A percentile compares a stretch with the other conserved stretches of the same genome.
Evolutionary conservation across 2,888 invertebrate species (phyloP).

Genomic region (Dasysyrphus tricinctus): DNA sequence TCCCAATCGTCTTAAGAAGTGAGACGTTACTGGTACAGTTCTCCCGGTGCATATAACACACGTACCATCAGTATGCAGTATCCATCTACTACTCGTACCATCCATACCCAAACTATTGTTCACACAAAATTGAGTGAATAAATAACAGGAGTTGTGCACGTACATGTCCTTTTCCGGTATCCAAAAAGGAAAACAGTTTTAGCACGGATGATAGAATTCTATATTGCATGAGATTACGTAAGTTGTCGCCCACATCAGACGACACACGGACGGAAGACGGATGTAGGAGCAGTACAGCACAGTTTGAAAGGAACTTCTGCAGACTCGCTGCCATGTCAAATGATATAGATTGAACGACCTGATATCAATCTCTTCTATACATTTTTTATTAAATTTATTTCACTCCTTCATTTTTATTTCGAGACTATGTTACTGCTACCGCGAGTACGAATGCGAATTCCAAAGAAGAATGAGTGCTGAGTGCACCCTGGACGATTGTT

Average conservation of each 20-base stretch:
- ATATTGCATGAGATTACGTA: constrained; percentile 41
- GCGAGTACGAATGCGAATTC: not conserved
- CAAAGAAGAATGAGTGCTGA: not conserved
- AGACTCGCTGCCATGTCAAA: constrained; percentile 43
- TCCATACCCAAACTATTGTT: constrained; percentile 47
- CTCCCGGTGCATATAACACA: constrained; percentile 33
- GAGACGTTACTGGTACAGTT: constrained; percentile 14
- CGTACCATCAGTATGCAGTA: constrained; percentile 47
- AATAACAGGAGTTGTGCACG: constrained; percentile 64
- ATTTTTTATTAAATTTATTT: constrained; percentile 35
- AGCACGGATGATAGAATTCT: constrained; percentile 61
- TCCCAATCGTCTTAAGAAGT: constrained; percentile 54
- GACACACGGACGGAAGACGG: not conserved
- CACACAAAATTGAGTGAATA: constrained; percentile 70
- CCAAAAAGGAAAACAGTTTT: constrained; percentile 63
- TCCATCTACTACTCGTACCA: not conserved
- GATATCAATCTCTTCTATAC: constrained; percentile 50
- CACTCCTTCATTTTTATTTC: constrained; percentile 1
- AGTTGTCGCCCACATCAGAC: constrained; percentile 40
- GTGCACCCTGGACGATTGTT: constrained; percentile 27
- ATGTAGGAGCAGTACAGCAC: not conserved
- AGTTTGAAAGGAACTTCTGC: constrained; percentile 4
- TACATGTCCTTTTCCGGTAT: constrained; percentile 59
- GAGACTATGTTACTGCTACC: not conserved
- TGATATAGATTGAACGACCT: constrained; percentile 57